Percentiles rank a stretch among this genome's conserved stretches.
phyloP scores from a whole-genome alignment of 2,113 vertebrate genomes.

The Loxodonta africana region DNA sequence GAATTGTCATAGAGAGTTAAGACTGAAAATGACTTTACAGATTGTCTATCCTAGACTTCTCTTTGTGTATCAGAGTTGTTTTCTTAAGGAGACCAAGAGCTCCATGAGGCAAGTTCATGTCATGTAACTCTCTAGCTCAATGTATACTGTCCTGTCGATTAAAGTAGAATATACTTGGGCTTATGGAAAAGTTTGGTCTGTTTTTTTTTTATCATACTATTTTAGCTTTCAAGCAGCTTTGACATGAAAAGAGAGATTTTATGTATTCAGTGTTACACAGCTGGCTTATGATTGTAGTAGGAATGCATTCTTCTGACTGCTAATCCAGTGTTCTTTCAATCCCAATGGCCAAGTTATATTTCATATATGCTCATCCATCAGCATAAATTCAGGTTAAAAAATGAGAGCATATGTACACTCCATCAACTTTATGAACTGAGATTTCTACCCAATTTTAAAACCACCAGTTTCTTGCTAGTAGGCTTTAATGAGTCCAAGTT shows the following conservation, averaged over 20 bases:
- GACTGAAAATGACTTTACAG: background rate
- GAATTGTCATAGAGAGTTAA: background rate
- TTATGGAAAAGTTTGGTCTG: background rate
- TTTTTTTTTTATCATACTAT: background rate
- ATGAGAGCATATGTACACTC: background rate
- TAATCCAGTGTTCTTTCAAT: background rate
- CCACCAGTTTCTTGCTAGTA: background rate
- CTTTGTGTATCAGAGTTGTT: background rate
- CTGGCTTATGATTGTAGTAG: background rate
- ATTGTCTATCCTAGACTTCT: background rate
- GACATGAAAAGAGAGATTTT: background rate
- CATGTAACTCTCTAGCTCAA: background rate
- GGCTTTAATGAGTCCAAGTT: conserved; percentile 1
- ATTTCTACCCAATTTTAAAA: background rate
- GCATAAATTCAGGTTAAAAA: conserved; percentile 1
- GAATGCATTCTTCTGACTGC: background rate
- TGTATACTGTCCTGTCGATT: background rate
- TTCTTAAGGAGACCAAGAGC: background rate
- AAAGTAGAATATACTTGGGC: background rate
- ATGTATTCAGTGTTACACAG: background rate
- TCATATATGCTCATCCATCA: background rate
- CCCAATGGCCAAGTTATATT: background rate
- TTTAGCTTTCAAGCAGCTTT: background rate
- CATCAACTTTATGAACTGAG: background rate
- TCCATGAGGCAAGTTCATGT: background rate